A percentile compares a stretch with the other conserved stretches of the same genome.
These are phyloP conservation scores for Lasiurus borealis DNA, from an alignment of 2,113 vertebrate species.

Conservation along the genomic window DNA sequence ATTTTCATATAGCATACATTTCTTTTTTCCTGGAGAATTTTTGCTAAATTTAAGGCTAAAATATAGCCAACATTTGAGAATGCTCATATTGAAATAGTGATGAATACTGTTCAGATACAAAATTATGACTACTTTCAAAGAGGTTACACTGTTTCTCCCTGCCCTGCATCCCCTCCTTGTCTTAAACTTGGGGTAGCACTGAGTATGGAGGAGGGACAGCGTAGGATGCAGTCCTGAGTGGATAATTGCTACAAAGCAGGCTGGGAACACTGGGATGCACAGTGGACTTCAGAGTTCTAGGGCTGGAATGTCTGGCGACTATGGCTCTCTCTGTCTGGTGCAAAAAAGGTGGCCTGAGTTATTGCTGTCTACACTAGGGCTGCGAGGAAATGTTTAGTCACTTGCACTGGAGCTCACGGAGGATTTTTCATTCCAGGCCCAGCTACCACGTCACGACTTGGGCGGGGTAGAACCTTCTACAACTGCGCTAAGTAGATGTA, in stretches of 20 bases:
- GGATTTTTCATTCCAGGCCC: too few species aligned
- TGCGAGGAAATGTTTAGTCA: not conserved
- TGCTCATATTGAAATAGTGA: constrained; percentile 42
- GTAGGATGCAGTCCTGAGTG: not conserved
- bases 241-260: not conserved
- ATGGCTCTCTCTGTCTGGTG: not conserved
- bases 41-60: not conserved
- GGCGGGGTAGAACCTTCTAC: too few species aligned
- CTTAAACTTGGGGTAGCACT: not conserved
- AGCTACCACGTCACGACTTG: too few species aligned
- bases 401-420: not conserved
- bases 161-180: too few species aligned
- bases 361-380: not conserved
- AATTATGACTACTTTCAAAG: not conserved
- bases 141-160: not conserved
- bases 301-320: not conserved
- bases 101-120: not conserved
- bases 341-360: not conserved
- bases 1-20: not conserved
- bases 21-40: not conserved
- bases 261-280: not conserved
- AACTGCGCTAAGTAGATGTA: too few species aligned
- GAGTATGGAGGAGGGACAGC: not conserved
- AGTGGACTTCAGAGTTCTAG: not conserved
- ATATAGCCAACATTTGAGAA: not conserved